Evolutionary conservation across 1,140 invertebrate species (phyloP).

Genomic region (Nymphalis io): DNA sequence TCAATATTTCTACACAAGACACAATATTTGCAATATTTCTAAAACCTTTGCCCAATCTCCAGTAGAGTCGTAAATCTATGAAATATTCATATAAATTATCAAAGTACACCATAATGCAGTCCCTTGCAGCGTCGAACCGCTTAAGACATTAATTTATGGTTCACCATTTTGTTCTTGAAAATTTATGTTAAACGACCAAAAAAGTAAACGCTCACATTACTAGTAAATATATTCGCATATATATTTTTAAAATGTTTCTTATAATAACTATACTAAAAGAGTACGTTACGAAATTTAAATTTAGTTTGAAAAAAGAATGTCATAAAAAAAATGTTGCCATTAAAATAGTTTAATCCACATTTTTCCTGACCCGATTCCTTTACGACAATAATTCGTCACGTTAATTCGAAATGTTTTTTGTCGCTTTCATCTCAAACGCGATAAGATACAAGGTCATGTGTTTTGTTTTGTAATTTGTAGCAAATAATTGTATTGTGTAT

Average conservation of each 20-base stretch:
- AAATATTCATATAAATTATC: constrained; percentile 55
- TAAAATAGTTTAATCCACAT: constrained; percentile 34
- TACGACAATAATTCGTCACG: constrained; percentile 37
- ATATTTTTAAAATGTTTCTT: not conserved
- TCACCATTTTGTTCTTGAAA: constrained; percentile 11
- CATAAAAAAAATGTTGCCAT: constrained; percentile 10
- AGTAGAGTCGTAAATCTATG: constrained; percentile 43
- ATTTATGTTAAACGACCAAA: constrained; percentile 8
- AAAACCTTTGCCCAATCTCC: constrained; percentile 41
- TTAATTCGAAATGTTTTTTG: constrained; percentile 36
- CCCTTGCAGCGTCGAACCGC: constrained; percentile 18
- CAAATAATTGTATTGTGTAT: too few relatives aligned
- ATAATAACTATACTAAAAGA: not conserved
- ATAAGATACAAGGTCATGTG: constrained; percentile 32
- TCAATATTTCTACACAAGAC: too few relatives aligned
- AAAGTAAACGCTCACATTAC: not conserved
- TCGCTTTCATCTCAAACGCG: constrained; percentile 39
- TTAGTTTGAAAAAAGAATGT: not conserved
- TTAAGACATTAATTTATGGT: constrained; percentile 10
- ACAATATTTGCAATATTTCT: constrained; percentile 18
- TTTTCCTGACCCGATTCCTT: constrained; percentile 24
- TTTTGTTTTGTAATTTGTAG: too few relatives aligned
- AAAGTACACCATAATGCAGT: constrained; percentile 35
- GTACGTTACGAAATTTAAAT: too few relatives aligned
- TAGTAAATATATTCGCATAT: not conserved